Conservation (phyloP, 1,140 invertebrate species). For the Trachelipus rathkii region DNA sequence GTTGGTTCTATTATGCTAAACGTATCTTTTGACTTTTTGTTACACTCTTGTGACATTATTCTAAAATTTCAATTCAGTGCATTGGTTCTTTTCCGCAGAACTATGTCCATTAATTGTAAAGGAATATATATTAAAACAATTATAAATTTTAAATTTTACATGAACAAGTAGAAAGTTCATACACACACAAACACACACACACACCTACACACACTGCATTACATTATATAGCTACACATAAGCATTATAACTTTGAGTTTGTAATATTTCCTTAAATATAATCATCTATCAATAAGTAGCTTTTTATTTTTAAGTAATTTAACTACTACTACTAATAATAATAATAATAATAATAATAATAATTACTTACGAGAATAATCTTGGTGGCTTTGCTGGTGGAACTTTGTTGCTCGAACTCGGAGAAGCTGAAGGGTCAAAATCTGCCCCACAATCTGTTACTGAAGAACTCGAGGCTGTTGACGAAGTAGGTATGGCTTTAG, state of each 20-base stretch:
- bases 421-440: constrained; percentile 17
- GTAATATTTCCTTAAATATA: not conserved
- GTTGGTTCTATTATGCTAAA: too few relatives aligned
- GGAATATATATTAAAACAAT: too few relatives aligned
- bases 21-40: too few relatives aligned
- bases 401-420: constrained; percentile 22
- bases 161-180: constrained; percentile 7
- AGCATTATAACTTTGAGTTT: not conserved
- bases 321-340: too few relatives aligned
- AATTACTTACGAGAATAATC: constrained; percentile 43
- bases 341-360: constrained; percentile 17
- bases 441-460: not conserved
- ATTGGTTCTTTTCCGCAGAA: too few relatives aligned
- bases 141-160: too few relatives aligned
- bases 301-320: constrained; percentile 17
- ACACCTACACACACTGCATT: not conserved
- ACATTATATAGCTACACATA: not conserved
- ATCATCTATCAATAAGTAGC: not conserved
- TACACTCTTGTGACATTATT: too few relatives aligned
- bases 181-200: not conserved
- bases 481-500: constrained; percentile 21
- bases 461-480: constrained; percentile 8
- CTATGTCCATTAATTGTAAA: too few relatives aligned
- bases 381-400: constrained; percentile 43
- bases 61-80: too few relatives aligned